Base-by-base conservation (phyloP, 1,140 invertebrate genomes). In the Varroa destructor region DNA sequence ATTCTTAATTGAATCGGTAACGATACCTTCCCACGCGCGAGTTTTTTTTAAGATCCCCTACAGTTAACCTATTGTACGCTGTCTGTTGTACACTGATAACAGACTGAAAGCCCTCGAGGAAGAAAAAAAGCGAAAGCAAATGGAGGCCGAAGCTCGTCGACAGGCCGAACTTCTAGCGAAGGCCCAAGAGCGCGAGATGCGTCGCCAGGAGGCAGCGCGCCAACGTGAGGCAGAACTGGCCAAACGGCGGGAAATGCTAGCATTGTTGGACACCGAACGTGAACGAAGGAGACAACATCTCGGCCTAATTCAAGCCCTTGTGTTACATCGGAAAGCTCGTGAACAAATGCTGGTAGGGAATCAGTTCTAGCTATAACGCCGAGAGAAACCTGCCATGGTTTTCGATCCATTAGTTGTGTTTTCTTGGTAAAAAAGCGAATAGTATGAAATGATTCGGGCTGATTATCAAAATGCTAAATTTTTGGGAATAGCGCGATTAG, bases 211-310 rank as follows among this genome's bases (percentile, higher is more conserved):
- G 80, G 87, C 88, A 73, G 86, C 89, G 54, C 83, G 91, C 77
- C 80, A 90, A 71, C 91, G 91, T 81, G 90, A 92, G 83, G 87
- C 89, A 82, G 89, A 91, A 86, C 86, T 91, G 82, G 89, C 85
- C 83, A 88, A 88, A 84, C 87, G 88, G 81, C 85, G 87, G 82
- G 87, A 89, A 83, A 84, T 89, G 82, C 83, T 89, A 80, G 86
- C 88, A 83, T 87, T 87, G 81, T 87, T 75, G 46, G 73, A 76
- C 72, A 57, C 75, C 90, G 93, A 95, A 79, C 83, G 90, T 70
- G 93, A 97, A 79, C 83, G 93, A 77, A 83, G 90, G 76, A 83
- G 91, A 56, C 91, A 95, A 78, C 91, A 95, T 78, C 89, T 92
- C 81, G 83, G 89, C 0, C 81, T 94, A 55, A 88, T 97, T 36